Evolutionary conservation across 2,113 vertebrate species (phyloP), one percentile per base, ranked within the genome.

Genomic region (Poeciliopsis prolifica): DNA sequence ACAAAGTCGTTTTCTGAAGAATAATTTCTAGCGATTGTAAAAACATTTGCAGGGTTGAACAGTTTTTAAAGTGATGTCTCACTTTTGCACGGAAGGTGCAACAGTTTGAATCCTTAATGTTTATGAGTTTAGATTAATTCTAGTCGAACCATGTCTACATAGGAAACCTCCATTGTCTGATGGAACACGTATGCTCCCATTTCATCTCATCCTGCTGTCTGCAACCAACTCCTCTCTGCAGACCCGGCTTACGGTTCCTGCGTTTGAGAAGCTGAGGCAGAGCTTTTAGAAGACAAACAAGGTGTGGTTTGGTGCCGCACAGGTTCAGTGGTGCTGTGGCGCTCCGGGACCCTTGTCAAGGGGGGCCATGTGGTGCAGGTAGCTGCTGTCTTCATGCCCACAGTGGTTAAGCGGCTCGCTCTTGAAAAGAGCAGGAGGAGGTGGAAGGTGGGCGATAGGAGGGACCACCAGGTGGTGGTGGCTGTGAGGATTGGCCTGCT

Each of bases 381-480:
- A 99, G 89, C 75, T 89, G 92, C 66, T 92, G 92, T 97, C 97
- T 90, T 97, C 97, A 29, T 96, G 97, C 80, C 96, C 96, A 67
- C 97, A 94, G 89, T 98, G 97, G 83, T 97, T 98, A 75, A 97
- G 93, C 42, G 97, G 96, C 96, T 99, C 97, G 10, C 96, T 98
- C 93, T 98, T 98, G 77, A 99, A 98, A 72, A 99, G 97, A 42
- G 97, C 96, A 0, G 97, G 97, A 1, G 97, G 96, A 2, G 97
- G 96, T 7, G 97, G 97, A 3, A 97, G 92, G 75, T 97, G 96
- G 0, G 97, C 94, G 65, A 96, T 95, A 0, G 96, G 94, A 0
- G 96, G 96, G 9, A 96, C 95, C 0, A 96, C 89, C 17, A 97
- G 93, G 80, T 96, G 96, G 79, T 97, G 96, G n/a, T 94, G 92